Base-by-base conservation (phyloP, 2,113 vertebrate species). In the Orientallactaga bullata region DNA sequence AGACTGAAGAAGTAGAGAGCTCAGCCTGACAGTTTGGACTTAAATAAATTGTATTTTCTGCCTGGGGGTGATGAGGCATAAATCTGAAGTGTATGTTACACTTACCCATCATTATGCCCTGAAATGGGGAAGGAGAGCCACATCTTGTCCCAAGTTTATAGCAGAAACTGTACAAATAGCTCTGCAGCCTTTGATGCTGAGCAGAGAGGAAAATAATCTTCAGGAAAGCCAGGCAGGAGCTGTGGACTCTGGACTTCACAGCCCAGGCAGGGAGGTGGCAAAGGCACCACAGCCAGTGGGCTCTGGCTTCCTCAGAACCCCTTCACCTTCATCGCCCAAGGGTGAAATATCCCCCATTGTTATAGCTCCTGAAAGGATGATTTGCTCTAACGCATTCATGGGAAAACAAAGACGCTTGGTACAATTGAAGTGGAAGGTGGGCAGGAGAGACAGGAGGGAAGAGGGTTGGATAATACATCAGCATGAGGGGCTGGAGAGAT, bases 11-110 rank as follows among this genome's bases (percentile, higher is more conserved):
- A 65, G 55, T 77, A 72, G 73, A 13, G 0, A 60, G 58, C 90
- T 95, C 39, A 16, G 63, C 90, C 85, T 80, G 88, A 93, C 76
- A 92, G 76, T 58, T 90, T 58, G 37, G 76, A 85, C 85, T 96
- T 92, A 93, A 95, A 94, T 88, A 93, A 97, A 97, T 96, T 87
- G 82, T 92, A 42, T 95, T 95, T 95, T 86, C 94, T 93, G 94
- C 71, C 96, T 77, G 4, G 80, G 47, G 90, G 90, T 0, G 17
- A 95, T 96, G 92, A 96, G 88, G 92, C 18, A 3, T 94, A 80
- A 65, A 89, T 93, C 66, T 60, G 92, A 95, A 94, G 94, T 1
- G 0, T 79, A 35, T 30, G 92, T 94, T 95, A 82, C 63, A 92
- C 95, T 93, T 94, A 88, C 61, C 90, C n/a, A 16, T 95, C 90